These are phyloP conservation scores for Plemyria rubiginata DNA, from an alignment of 2,888 invertebrate genomes.

Conservation along the genomic window DNA sequence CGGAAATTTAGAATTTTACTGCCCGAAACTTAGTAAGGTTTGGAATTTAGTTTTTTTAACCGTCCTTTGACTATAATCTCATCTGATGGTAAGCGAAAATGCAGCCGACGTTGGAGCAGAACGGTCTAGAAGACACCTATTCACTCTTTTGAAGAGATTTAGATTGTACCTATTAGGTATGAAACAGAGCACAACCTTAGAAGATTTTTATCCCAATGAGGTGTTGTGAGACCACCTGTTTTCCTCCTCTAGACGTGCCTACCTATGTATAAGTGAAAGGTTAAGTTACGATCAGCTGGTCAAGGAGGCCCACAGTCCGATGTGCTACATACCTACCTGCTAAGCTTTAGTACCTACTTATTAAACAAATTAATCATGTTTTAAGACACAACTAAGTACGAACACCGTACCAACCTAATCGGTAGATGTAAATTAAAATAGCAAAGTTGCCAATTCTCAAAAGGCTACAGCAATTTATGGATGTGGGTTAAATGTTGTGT, in stretches of 20 bases:
- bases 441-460: slow-evolving; percentile 6
- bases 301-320: slow-evolving; percentile 66
- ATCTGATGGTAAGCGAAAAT: too few relatives aligned
- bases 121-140: too few relatives aligned
- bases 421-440: slow-evolving; percentile 5
- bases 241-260: slow-evolving; percentile 24
- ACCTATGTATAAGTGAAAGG: slow-evolving; percentile 66
- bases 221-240: slow-evolving; percentile 22
- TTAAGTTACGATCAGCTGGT: slow-evolving; percentile 56
- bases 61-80: too few relatives aligned
- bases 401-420: slow-evolving; percentile 14
- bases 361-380: slow-evolving; percentile 36
- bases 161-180: background rate
- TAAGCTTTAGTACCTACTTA: slow-evolving; percentile 29
- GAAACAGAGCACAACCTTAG: background rate
- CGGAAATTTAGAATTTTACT: too few relatives aligned
- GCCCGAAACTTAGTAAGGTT: too few relatives aligned
- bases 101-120: too few relatives aligned
- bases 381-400: slow-evolving; percentile 13
- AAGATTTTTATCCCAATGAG: slow-evolving; percentile 2
- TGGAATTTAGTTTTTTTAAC: too few relatives aligned
- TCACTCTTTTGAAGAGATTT: too few relatives aligned
- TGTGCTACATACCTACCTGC: slow-evolving; percentile 56
- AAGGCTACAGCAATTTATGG: slow-evolving; percentile 24
- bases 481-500: slow-evolving; percentile 25